Conservation (phyloP, 1,140 invertebrate genomes). For the Tachypleus tridentatus region DNA sequence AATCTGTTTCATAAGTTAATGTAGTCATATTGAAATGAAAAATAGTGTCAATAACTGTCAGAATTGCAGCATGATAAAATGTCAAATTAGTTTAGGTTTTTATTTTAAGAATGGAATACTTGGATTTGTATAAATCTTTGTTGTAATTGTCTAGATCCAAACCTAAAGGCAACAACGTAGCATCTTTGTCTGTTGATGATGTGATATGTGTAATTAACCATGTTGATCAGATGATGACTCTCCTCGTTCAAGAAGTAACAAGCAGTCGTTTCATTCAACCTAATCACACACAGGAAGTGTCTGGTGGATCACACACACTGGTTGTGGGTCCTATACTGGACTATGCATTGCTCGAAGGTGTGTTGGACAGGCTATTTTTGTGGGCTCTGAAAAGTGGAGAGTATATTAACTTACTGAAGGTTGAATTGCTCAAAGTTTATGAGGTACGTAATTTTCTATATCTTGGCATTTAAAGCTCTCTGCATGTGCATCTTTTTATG, state of each 20-base stretch:
- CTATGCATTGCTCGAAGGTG: constrained; percentile 37
- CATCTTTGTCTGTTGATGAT: constrained; percentile 47
- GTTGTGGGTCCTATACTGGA: constrained; percentile 39
- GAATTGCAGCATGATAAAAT: background rate
- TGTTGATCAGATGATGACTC: constrained; percentile 76
- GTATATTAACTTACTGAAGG: constrained; percentile 54
- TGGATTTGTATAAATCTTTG: background rate
- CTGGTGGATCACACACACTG: constrained; percentile 13
- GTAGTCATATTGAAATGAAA: too few species aligned
- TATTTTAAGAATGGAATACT: background rate
- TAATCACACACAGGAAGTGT: background rate
- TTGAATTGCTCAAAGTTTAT: constrained; percentile 71
- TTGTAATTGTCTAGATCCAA: constrained; percentile 1
- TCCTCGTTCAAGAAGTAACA: constrained; percentile 65
- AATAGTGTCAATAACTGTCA: too few species aligned
- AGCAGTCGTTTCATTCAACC: constrained; percentile 29
- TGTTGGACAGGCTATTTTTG: constrained; percentile 39
- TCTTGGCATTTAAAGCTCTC: background rate
- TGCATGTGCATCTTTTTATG: too few species aligned
- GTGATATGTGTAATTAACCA: constrained; percentile 81
- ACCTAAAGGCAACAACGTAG: background rate
- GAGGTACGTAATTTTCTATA: constrained; percentile 34
- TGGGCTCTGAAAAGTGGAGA: constrained; percentile 38
- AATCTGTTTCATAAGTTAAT: too few species aligned
- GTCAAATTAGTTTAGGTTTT: background rate